These are phyloP conservation scores for Leptoclinus maculatus DNA, from an alignment of 2,797 vertebrate genomes.

Conservation along the genomic window DNA sequence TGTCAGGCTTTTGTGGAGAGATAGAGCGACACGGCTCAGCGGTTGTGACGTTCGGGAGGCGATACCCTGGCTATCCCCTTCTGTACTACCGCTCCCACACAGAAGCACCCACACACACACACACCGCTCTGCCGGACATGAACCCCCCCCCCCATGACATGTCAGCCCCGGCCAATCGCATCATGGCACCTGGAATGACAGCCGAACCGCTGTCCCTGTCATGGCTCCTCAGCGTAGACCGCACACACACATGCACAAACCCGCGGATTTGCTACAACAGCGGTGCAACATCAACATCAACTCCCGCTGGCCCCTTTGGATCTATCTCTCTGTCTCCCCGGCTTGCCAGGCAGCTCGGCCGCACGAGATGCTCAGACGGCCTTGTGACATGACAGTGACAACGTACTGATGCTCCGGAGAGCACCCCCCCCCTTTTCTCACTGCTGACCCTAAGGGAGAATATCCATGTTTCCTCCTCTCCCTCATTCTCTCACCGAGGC, in stretches of 20 bases:
- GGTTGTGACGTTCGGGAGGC: constrained; percentile 68
- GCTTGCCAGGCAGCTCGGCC: constrained; percentile 64
- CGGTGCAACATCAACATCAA: constrained; percentile 64
- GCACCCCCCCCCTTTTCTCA: constrained; percentile 29
- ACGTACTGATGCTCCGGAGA: constrained; percentile 70
- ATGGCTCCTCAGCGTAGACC: constrained; percentile 77
- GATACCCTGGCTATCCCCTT: constrained; percentile 57
- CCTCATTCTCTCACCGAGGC: constrained; percentile 13
- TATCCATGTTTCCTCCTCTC: constrained; percentile 39
- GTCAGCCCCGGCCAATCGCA: constrained; percentile 74
- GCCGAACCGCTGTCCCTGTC: constrained; percentile 84
- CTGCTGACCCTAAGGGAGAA: constrained; percentile 46
- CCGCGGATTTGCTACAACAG: constrained; percentile 41
- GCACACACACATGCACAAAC: constrained; percentile 63
- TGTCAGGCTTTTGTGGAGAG: constrained; percentile 45
- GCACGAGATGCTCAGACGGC: constrained; percentile 74
- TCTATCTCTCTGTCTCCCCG: constrained; percentile 62
- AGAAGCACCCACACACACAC: constrained; percentile 11
- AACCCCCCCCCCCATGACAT: constrained; percentile 67
- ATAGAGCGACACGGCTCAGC: constrained; percentile 53
- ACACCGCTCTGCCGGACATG: constrained; percentile 62
- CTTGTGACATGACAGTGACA: constrained; percentile 84
- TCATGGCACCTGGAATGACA: constrained; percentile 74
- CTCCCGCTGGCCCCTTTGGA: constrained; percentile 65
- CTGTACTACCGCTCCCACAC: constrained; percentile 41